Evolutionary conservation across 2,797 vertebrate genomes (phyloP), one percentile per base, ranked within the genome.

Genomic region (Fringilla coelebs): DNA sequence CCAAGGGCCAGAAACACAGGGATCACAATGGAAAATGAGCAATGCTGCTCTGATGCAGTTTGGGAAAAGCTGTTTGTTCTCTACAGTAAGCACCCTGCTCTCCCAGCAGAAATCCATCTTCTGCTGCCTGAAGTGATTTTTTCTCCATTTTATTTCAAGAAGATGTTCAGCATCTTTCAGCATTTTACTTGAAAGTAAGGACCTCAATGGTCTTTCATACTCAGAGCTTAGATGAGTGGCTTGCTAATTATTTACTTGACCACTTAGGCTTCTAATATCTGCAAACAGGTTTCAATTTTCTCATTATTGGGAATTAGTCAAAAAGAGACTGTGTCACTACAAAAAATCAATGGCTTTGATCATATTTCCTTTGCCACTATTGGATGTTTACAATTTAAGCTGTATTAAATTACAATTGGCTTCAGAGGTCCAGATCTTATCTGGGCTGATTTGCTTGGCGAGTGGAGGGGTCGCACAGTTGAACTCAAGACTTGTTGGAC

Each of bases 331-430:
- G 85, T 85, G 86, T 86, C 70, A 40, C 85, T 86, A 77, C 76
- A 41, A 54, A 81, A 86, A 91, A 92, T 96, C 96, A 36, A 94
- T 95, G 73, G 17, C 85, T 96, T 93, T 96, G 95, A 96, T 92
- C 91, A 81, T 80, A 88, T 88, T 95, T 91, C 85, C 94, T 90
- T 81, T 41, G 82, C 94, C 52, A 73, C 79, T 58, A 72, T 63
- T 97, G 40, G 18, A 84, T 76, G 94, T 79, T 95, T 94, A 84
- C 92, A 36, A 29, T 86, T 96, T 73, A 88, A 88, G 73, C 88
- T 84, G 82, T 75, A 95, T 91, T 96, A 94, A 91, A 94, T 94
- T 96, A 86, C 94, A 78, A 63, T 57, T 60, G 82, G 82, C 92
- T 95, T 95, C 94, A 83, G 82, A 94, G 88, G 88, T 67, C 83